These are phyloP conservation scores for Hedychridium roseum DNA, from an alignment of 2,888 invertebrate species.

Conservation along the genomic window DNA sequence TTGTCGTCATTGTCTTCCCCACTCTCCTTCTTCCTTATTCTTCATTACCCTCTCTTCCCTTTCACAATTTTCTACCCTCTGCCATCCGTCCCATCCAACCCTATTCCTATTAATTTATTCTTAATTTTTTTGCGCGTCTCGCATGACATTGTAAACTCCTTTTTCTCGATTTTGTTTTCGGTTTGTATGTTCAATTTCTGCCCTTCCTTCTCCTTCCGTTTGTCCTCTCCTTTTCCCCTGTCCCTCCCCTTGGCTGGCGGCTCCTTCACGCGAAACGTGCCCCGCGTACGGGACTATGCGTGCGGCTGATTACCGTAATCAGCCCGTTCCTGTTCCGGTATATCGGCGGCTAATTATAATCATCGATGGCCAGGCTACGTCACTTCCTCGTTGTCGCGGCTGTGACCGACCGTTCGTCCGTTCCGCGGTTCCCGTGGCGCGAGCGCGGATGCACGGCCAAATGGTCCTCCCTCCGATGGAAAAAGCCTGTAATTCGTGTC, in stretches of 20 bases:
- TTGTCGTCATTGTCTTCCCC: slow-evolving; percentile 39
- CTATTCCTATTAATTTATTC: slow-evolving; percentile 11
- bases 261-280: too few species aligned
- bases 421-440: slow-evolving; percentile 4
- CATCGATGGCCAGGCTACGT: slow-evolving; percentile 55
- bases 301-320: slow-evolving; percentile 62
- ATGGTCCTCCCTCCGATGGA: slow-evolving; percentile 24
- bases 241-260: too few species aligned
- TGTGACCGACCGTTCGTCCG: too few species aligned
- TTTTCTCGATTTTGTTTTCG: too few species aligned
- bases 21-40: neutral
- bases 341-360: slow-evolving; percentile 63
- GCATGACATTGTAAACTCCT: too few species aligned
- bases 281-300: slow-evolving; percentile 38
- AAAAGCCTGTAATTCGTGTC: too few species aligned
- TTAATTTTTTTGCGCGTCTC: too few species aligned
- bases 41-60: neutral
- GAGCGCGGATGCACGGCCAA: slow-evolving; percentile 31
- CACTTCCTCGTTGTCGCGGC: slow-evolving; percentile 62
- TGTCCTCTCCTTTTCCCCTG: too few species aligned
- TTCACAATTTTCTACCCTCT: neutral
- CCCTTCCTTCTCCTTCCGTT: too few species aligned
- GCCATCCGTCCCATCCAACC: neutral
- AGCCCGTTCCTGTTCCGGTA: slow-evolving; percentile 57
- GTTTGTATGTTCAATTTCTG: too few species aligned